Conservation (phyloP, 2,797 vertebrate species). For the Gymnopithys bicolor region DNA sequence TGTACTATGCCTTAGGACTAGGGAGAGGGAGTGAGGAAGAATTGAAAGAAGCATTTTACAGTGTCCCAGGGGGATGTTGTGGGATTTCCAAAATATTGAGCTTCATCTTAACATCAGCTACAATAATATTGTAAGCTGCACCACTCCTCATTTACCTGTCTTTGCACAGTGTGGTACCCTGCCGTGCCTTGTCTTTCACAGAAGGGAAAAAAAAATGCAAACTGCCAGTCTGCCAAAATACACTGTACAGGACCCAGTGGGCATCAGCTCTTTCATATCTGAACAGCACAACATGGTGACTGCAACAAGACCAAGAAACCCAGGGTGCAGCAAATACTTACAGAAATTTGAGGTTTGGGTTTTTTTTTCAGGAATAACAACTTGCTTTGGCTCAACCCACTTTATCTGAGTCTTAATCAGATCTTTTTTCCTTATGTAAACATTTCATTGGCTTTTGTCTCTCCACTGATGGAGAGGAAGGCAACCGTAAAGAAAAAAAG, state of each 20-base stretch:
- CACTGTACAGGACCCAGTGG: not conserved
- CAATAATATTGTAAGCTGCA: not conserved
- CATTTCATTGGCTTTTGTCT: not conserved
- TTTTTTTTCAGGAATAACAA: not conserved
- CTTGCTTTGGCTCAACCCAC: not conserved
- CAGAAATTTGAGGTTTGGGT: not conserved
- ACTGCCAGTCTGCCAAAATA: not conserved
- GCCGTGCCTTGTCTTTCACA: not conserved
- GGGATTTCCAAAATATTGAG: not conserved
- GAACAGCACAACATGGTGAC: not conserved
- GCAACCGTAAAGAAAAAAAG: not conserved
- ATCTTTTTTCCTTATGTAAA: not conserved
- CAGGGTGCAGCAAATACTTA: not conserved
- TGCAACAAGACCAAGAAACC: not conserved
- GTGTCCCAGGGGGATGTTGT: not conserved
- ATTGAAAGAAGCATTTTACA: not conserved
- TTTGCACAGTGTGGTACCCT: not conserved
- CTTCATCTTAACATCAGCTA: not conserved
- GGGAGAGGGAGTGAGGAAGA: not conserved
- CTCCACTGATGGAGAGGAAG: not conserved
- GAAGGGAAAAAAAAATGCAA: not conserved
- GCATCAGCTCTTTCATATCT: not conserved
- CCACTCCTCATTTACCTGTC: not conserved
- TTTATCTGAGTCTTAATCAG: not conserved
- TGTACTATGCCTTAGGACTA: not conserved